Base-by-base conservation (phyloP, 2,797 vertebrate genomes). In the Oreonectes daqikongensis region DNA sequence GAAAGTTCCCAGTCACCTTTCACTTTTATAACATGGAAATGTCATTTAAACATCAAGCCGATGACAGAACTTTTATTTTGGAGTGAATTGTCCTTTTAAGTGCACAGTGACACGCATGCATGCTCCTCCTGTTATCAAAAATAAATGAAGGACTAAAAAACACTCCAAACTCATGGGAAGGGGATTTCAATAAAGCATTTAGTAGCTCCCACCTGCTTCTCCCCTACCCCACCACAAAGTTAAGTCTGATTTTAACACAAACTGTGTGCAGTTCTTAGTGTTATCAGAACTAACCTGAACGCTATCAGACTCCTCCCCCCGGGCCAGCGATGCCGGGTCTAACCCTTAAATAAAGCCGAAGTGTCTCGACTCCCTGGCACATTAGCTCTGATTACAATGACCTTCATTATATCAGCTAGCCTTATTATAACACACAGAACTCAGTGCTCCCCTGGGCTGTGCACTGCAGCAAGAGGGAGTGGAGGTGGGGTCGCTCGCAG, bases 321-420 rank as follows among this genome's bases (percentile, higher is more conserved):
- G 88, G 90, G 88, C 85, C 83, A 84, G 82, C 80, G 86, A 90
- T 84, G 86, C 87, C 75, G 81, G 87, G 89, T 87, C 89, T 91
- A 87, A 86, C 91, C 87, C 90, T 88, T 88, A 89, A 90, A 91
- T 90, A 90, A 90, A 91, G 90, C 91, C 87, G 87, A 86, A 86
- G 87, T 88, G 90, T 87, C 90, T 92, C 89, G 90, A 92, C 92
- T 93, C 89, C 86, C 88, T 90, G 87, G 88, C 90, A 92, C 90
- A 92, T 93, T 93, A 93, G 90, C 91, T 90, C 85, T 92, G 92
- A 94, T 93, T 93, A 92, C 90, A 92, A 92, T 93, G 92, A 94
- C 92, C 93, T 93, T 92, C 91, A 92, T 92, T 93, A 92, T 93
- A 94, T 93, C 92, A 92, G 91, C 88, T 89, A 85, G 84, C 90